Percentiles rank a stretch among this genome's conserved stretches.
Evolutionary conservation across 2,113 vertebrate species (phyloP).

Genomic region (Callipepla squamata): DNA sequence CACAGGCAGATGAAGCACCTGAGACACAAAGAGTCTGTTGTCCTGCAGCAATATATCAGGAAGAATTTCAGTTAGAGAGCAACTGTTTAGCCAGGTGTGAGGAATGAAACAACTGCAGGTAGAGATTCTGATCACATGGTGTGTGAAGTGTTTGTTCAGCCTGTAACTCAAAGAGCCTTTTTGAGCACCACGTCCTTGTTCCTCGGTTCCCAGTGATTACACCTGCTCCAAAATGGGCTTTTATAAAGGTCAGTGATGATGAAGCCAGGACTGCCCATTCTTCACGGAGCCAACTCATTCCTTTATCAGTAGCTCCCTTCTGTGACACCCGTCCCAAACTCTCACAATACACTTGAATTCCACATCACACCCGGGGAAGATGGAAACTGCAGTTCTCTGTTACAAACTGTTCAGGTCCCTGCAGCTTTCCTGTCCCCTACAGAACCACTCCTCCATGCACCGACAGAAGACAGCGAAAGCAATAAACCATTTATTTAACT

Average conservation of each 20-base stretch:
- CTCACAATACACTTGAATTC: background rate
- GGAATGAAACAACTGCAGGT: background rate
- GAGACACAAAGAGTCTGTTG: background rate
- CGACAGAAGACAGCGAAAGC: background rate
- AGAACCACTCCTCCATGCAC: background rate
- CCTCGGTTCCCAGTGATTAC: background rate
- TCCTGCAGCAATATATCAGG: background rate
- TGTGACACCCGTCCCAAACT: background rate
- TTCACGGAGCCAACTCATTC: background rate
- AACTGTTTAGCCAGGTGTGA: background rate
- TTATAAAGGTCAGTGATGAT: background rate
- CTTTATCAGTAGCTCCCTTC: background rate
- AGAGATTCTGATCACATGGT: background rate
- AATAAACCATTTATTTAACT: background rate
- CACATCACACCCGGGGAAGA: background rate
- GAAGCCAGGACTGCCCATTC: background rate
- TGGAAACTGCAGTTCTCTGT: background rate
- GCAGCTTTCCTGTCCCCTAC: background rate
- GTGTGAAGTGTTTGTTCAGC: slow-evolving; percentile 54
- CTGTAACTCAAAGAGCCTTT: background rate
- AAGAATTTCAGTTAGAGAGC: background rate
- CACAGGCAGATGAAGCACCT: background rate
- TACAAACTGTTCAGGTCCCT: background rate
- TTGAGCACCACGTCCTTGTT: background rate
- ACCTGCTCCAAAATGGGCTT: background rate